A percentile compares a stretch with the other conserved stretches of the same genome.
phyloP scores from a whole-genome alignment of 2,888 invertebrate genomes.

The Microctonus hyperodae region DNA sequence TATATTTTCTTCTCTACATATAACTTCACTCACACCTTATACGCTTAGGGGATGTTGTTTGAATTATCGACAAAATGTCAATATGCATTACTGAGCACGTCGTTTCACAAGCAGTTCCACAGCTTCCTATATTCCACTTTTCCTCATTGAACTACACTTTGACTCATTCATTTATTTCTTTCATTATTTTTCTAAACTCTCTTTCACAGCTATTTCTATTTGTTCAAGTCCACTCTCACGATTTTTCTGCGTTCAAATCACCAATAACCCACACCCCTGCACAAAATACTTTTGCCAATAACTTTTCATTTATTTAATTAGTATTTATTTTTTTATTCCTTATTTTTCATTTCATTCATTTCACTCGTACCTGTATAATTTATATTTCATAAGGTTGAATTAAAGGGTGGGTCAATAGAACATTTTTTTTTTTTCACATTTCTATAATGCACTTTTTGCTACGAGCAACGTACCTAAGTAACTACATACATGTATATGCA shows the following conservation, averaged over 20 bases:
- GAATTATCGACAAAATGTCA: slow-evolving; percentile 61
- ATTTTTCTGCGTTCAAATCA: slow-evolving; percentile 19
- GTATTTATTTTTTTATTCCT: neutral
- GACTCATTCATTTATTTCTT: neutral
- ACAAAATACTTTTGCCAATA: neutral
- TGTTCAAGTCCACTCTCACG: slow-evolving; percentile 17
- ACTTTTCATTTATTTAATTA: slow-evolving; percentile 28
- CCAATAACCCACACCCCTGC: neutral
- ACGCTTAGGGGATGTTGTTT: slow-evolving; percentile 39
- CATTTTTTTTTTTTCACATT: neutral
- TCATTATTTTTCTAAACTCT: neutral
- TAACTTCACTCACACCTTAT: neutral
- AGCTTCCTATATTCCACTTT: slow-evolving; percentile 25
- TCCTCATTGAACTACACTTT: slow-evolving; percentile 32
- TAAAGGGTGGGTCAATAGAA: neutral
- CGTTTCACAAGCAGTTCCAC: slow-evolving; percentile 34
- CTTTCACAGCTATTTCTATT: neutral
- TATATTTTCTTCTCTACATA: slow-evolving; percentile 8
- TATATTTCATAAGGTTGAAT: neutral
- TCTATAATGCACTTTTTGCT: neutral
- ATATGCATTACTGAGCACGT: slow-evolving; percentile 51
- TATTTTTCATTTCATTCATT: neutral
- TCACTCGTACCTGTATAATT: neutral
- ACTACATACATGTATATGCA: no score
- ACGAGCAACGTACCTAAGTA: neutral